Base-by-base conservation (phyloP, 2,113 vertebrate species). In the Halcyon malimbica region DNA sequence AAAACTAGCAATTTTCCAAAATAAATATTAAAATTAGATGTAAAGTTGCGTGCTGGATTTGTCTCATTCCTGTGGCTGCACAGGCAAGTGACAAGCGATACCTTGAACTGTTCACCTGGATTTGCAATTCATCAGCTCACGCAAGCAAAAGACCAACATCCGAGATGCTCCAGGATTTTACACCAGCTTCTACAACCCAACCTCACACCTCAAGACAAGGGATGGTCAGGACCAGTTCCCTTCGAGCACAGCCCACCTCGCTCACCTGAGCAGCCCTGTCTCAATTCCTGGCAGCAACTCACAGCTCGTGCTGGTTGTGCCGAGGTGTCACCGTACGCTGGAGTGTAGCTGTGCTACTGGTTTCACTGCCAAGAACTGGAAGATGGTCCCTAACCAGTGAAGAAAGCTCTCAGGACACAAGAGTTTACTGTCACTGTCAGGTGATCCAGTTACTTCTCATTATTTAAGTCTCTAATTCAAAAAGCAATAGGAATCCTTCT, bases 341-440 rank as follows among this genome's bases (percentile, higher is more conserved):
- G 0, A 3, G 8, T 6, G 7, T 2, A 69, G 41, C 67, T 68
- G 23, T 1, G 0, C 12, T 14, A 33, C 33, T 3, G 25, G 13
- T 37, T 37, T 50, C 69, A 48, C 64, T 33, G 33, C 0, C 0
- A 19, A 74, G 59, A 84, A 60, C 42, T 3, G 68, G 71, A 84
- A 78, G 35, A 46, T 9, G 48, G 67, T 48, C 18, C 63, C 57
- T 56, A 44, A 50, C 5, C 8, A 79, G 15, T 5, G 44, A 59
- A 23, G 35, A 80, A 54, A 20, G 15, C 23, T 28, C 21, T 63
- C 28, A 60, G 31, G 24, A 59, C 31, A 23, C 5, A 51, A 21
- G 5, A 51, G 28, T n/a, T 83, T 31, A 46, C 17, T 37, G 3
- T 37, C 35, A 4, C 4, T 14, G 4, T 8, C 50, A 13, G 17